phyloP scores from a whole-genome alignment of 2,797 vertebrate genomes.

The Sebastes hubbsi region DNA sequence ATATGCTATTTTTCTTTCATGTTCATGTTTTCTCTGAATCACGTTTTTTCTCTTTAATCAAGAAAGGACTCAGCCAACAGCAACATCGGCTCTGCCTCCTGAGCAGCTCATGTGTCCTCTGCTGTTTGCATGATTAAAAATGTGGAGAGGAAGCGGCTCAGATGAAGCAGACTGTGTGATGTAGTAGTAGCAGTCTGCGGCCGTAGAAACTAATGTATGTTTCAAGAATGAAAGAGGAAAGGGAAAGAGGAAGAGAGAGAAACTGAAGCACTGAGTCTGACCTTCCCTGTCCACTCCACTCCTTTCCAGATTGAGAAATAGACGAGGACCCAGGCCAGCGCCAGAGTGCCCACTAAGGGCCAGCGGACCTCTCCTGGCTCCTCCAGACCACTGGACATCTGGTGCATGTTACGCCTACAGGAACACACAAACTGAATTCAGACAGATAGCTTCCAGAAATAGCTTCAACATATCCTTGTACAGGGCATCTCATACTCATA shows the following conservation, averaged over 20 bases:
- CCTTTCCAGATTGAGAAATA: conserved; percentile 98
- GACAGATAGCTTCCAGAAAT: neutral
- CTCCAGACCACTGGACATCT: conserved; percentile 86
- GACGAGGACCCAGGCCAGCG: conserved; percentile 90
- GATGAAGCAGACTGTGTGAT: neutral
- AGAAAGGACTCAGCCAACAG: neutral
- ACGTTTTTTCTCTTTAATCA: neutral
- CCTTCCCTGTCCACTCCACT: conserved; percentile 96
- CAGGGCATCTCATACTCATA: neutral
- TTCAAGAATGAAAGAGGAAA: neutral
- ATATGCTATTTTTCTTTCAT: neutral
- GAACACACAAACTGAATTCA: neutral
- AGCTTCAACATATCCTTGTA: neutral
- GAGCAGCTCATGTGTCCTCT: neutral
- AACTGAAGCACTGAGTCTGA: conserved; percentile 47
- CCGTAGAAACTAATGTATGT: neutral
- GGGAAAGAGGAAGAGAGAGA: too few relatives aligned
- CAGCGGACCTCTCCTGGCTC: conserved; percentile 88
- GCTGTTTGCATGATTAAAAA: conserved; percentile 12
- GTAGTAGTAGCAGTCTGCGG: neutral
- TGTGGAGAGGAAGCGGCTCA: neutral
- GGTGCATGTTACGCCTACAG: conserved; percentile 91
- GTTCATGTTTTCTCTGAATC: neutral
- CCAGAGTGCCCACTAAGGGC: conserved; percentile 90
- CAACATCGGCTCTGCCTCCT: neutral